Evolutionary conservation across 1,140 invertebrate species (phyloP).

Genomic region (Elysia chlorotica): DNA sequence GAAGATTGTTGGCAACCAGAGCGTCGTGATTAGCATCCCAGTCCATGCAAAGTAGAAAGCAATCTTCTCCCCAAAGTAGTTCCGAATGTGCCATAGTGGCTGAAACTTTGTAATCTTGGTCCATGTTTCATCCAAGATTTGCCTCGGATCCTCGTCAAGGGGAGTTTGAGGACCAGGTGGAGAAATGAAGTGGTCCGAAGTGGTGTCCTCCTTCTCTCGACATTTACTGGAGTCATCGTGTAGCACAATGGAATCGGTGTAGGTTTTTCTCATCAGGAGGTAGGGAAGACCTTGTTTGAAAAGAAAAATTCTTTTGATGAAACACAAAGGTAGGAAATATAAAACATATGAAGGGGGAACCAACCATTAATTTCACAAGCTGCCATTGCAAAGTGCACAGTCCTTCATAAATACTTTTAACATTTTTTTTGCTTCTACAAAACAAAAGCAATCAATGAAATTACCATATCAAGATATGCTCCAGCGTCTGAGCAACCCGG

Average conservation of each 20-base stretch:
- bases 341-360: not conserved
- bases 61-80: slow-evolving; percentile 65
- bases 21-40: slow-evolving; percentile 52
- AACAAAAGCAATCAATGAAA: no score
- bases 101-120: slow-evolving; percentile 54
- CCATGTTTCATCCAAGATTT: slow-evolving; percentile 52
- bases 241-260: slow-evolving; percentile 55
- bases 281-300: slow-evolving; percentile 53
- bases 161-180: not conserved
- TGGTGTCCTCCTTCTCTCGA: slow-evolving; percentile 27
- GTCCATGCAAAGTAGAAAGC: slow-evolving; percentile 64
- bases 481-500: no score
- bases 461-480: no score
- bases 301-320: not conserved
- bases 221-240: slow-evolving; percentile 53
- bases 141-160: slow-evolving; percentile 35
- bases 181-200: slow-evolving; percentile 13
- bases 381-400: not conserved
- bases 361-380: not conserved
- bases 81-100: slow-evolving; percentile 59
- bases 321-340: no score
- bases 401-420: not conserved
- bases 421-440: not conserved
- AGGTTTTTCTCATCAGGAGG: slow-evolving; percentile 55
- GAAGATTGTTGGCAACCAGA: slow-evolving; percentile 61